phyloP scores from a whole-genome alignment of 1,140 invertebrate genomes.

The Zaprionus taronus region DNA sequence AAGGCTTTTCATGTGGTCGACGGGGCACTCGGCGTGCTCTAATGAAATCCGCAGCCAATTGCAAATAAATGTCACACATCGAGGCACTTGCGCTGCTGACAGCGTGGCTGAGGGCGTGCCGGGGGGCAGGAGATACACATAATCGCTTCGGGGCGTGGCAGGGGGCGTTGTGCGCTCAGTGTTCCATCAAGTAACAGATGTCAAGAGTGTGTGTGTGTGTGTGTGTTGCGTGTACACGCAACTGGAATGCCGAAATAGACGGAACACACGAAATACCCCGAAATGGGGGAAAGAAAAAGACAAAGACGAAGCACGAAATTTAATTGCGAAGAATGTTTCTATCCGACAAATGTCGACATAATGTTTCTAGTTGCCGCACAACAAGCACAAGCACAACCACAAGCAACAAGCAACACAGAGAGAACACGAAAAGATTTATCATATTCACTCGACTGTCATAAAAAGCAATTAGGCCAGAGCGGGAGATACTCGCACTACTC shows the following conservation, averaged over 20 bases:
- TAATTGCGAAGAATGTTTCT: conserved; percentile 79
- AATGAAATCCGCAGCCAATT: conserved; percentile 65
- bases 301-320: conserved; percentile 57
- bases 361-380: conserved; percentile 60
- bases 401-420: conserved; percentile 4
- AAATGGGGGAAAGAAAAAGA: conserved; percentile 11
- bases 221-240: conserved; percentile 26
- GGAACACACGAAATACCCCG: conserved; percentile 24
- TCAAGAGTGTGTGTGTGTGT: conserved; percentile 52
- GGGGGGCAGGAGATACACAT: background rate
- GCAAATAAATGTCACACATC: conserved; percentile 72
- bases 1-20: conserved; percentile 31
- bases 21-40: conserved; percentile 29
- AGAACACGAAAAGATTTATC: conserved; percentile 70
- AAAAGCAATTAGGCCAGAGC: conserved; percentile 77
- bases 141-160: conserved; percentile 5
- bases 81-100: conserved; percentile 67
- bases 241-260: conserved; percentile 51
- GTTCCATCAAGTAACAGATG: conserved; percentile 64
- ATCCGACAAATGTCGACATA: conserved; percentile 79
- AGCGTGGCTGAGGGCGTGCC: conserved; percentile 25
- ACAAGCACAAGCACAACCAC: background rate
- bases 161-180: conserved; percentile 8
- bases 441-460: conserved; percentile 82
- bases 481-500: conserved; percentile 61